Evolutionary conservation across 2,797 vertebrate genomes (phyloP).

Genomic region (Gouania willdenowi): DNA sequence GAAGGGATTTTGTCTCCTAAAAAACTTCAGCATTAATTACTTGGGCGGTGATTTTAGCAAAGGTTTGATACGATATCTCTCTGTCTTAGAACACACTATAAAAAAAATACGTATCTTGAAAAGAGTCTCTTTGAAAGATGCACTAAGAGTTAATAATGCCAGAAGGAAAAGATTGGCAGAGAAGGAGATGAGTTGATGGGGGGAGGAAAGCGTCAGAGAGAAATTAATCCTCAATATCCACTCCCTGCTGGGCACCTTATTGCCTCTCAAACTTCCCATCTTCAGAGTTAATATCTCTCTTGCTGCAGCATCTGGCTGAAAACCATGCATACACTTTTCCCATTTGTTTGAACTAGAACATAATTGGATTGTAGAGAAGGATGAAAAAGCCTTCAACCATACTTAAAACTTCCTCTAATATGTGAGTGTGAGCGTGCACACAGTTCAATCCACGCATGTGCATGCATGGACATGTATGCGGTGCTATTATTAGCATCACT

Average conservation of each 20-base stretch:
- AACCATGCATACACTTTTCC: conserved; percentile 67
- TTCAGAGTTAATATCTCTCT: conserved; percentile 75
- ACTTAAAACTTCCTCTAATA: conserved; percentile 54
- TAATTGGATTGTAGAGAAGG: conserved; percentile 74
- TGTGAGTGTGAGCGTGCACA: conserved; percentile 18
- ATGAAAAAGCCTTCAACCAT: conserved; percentile 73
- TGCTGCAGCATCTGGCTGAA: conserved; percentile 64
- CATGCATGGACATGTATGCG: conserved; percentile 16
- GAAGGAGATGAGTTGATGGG: conserved; percentile 36
- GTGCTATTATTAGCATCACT: conserved; percentile 58
- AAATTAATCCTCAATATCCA: conserved; percentile 77
- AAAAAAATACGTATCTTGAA: conserved; percentile 26
- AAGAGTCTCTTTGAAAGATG: conserved; percentile 24
- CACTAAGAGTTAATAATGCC: conserved; percentile 41
- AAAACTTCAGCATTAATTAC: no score
- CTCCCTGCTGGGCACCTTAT: conserved; percentile 75
- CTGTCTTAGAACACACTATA: conserved; percentile 4
- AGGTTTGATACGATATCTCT: background rate
- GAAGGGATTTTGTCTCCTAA: no score
- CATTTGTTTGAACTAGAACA: conserved; percentile 71
- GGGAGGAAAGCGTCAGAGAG: conserved; percentile 60
- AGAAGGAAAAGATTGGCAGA: conserved; percentile 32
- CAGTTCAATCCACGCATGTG: conserved; percentile 3
- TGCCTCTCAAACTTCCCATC: conserved; percentile 73
- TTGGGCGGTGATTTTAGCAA: background rate